Conservation (phyloP, 2,888 invertebrate species). For the Megastigmus dorsalis region DNA sequence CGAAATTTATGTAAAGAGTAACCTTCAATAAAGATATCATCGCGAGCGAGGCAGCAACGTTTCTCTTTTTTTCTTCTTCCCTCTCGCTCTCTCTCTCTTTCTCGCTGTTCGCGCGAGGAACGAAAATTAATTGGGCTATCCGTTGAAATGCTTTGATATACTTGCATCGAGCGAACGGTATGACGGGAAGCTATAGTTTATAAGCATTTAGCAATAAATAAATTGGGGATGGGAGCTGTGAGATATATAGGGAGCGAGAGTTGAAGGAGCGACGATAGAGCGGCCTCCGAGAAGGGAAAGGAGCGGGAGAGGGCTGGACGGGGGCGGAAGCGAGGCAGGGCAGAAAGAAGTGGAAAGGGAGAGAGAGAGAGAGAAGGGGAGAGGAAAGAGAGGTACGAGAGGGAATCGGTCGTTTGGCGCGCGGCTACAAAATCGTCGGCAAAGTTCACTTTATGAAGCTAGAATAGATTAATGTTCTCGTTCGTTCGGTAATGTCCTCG, state of each 20-base stretch:
- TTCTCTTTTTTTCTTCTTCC: too few species aligned
- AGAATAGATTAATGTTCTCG: slow-evolving; percentile 74
- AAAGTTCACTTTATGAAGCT: slow-evolving; percentile 74
- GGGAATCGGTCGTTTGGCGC: slow-evolving; percentile 69
- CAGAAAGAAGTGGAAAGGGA: neutral
- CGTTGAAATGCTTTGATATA: too few species aligned
- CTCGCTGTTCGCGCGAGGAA: too few species aligned
- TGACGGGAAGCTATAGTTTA: too few species aligned
- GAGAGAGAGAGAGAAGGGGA: slow-evolving; percentile 1
- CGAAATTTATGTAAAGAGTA: too few species aligned
- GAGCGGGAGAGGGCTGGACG: neutral
- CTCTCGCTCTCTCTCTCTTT: too few species aligned
- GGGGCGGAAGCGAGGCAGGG: neutral
- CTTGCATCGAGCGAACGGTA: too few species aligned
- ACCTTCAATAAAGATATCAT: too few species aligned
- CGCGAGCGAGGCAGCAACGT: too few species aligned
- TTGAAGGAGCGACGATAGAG: slow-evolving; percentile 24
- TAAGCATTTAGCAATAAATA: slow-evolving; percentile 28
- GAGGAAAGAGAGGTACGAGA: slow-evolving; percentile 28
- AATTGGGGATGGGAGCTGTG: slow-evolving; percentile 5
- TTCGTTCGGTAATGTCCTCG: slow-evolving; percentile 73
- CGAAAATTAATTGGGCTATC: too few species aligned
- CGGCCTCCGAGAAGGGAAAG: neutral
- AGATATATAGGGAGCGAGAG: slow-evolving; percentile 11
- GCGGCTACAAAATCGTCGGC: slow-evolving; percentile 73